Conservation (phyloP, 92 coral and sea anemone species). For the Galaxea fascicularis region DNA sequence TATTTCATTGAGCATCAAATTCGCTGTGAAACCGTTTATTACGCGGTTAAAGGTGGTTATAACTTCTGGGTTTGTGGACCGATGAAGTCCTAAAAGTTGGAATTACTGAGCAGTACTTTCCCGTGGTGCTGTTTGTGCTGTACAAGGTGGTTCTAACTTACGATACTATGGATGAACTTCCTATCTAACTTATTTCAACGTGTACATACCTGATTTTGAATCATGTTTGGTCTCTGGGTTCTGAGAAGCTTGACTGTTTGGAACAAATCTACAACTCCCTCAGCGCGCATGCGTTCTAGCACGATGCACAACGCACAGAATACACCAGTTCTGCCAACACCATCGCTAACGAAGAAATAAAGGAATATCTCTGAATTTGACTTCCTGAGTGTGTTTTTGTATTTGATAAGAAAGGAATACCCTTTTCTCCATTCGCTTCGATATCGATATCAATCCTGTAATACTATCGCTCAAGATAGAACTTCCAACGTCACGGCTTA, state of each 20-base stretch:
- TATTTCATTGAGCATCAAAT: neutral
- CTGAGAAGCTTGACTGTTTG: conserved; percentile 96
- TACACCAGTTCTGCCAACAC: conserved; percentile 94
- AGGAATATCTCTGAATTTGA: neutral
- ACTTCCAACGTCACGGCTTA: too few relatives aligned
- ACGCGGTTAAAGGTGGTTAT: too few relatives aligned
- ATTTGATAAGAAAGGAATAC: too few relatives aligned
- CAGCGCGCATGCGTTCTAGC: conserved; percentile 98
- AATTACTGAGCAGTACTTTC: neutral
- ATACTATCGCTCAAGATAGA: too few relatives aligned
- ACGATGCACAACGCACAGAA: conserved; percentile 92
- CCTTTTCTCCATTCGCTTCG: too few relatives aligned
- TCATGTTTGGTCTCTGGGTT: conserved; percentile 97
- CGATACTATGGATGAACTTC: neutral
- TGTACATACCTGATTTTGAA: conserved; percentile 88
- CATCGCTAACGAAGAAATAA: conserved; percentile 68
- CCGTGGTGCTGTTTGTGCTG: neutral
- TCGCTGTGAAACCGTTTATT: too few relatives aligned
- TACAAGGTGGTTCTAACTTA: neutral
- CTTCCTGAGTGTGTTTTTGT: neutral
- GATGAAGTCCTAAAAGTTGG: too few relatives aligned
- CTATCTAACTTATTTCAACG: neutral
- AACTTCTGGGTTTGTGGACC: too few relatives aligned
- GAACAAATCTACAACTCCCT: conserved; percentile 97
- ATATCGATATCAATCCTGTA: too few relatives aligned